Percentiles rank a stretch among this genome's conserved stretches.
phyloP scores from a whole-genome alignment of 2,113 vertebrate genomes.

The Paramisgurnus dabryanus region DNA sequence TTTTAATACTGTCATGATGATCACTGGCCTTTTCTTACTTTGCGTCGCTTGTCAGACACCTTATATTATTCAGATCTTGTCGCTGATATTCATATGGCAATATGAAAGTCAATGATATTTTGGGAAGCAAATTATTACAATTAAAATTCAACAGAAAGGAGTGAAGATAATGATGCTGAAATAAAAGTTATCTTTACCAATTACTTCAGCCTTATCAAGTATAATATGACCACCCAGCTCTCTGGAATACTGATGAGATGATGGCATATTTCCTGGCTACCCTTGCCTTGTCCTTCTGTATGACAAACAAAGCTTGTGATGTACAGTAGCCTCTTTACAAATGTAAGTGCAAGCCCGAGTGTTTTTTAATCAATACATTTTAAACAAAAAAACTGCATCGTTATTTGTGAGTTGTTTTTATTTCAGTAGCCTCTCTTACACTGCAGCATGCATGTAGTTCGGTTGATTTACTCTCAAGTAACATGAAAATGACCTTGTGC shows the following conservation, averaged over 20 bases:
- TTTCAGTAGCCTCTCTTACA: not conserved
- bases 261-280: slow-evolving; percentile 60
- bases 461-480: slow-evolving; percentile 23
- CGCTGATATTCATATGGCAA: slow-evolving; percentile 59
- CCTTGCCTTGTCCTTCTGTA: slow-evolving; percentile 63
- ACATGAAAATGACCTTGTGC: slow-evolving; percentile 27
- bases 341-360: slow-evolving; percentile 9
- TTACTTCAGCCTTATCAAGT: slow-evolving; percentile 68
- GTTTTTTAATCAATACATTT: slow-evolving; percentile 26
- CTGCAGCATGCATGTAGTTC: not conserved
- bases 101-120: slow-evolving; percentile 64
- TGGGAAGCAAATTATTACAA: slow-evolving; percentile 58
- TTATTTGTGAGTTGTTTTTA: slow-evolving; percentile 8
- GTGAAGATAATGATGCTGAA: slow-evolving; percentile 62
- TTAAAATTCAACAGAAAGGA: slow-evolving; percentile 60
- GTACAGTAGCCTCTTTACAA: slow-evolving; percentile 11
- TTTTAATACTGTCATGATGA: slow-evolving; percentile 48
- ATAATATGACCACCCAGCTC: slow-evolving; percentile 60
- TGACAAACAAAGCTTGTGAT: slow-evolving; percentile 60
- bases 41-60: slow-evolving; percentile 52
- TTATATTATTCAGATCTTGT: slow-evolving; percentile 60
- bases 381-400: not conserved
- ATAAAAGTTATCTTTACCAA: slow-evolving; percentile 71
- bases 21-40: slow-evolving; percentile 50
- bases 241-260: slow-evolving; percentile 66